Evolutionary conservation across 2,113 vertebrate species (phyloP), one percentile per base, ranked within the genome.

Genomic region (Vanacampus margaritifer): DNA sequence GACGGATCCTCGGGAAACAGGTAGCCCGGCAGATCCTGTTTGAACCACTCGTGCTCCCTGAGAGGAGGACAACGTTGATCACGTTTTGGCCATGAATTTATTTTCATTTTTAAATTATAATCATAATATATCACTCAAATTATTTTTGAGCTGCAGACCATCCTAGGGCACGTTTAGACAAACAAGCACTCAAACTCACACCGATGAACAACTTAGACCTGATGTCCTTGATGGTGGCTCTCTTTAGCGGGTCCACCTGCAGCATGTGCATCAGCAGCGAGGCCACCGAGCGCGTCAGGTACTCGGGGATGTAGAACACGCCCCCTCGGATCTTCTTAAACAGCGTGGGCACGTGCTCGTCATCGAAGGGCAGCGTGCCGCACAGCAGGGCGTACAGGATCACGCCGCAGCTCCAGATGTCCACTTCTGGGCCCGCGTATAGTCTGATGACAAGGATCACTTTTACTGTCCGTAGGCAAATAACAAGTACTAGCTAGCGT

Each of bases 261-360:
- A 99, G 84, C 97, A 99, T 99, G 74, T 96, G 92, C 94, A 95
- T 94, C 60, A 99, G 92, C 6, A 99, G 92, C 19, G 93, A 97
- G 71, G 96, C 96, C 32, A 98, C 92, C 0, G 95, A 94, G 37
- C 94, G 96, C 62, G 93, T 95, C 84, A 99, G 94, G 88, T 98
- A 95, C 63, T 98, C 97, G 0, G 97, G 97, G 83, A 99, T 98
- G 86, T 99, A 98, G 77, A 99, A 99, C n/a, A 99, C 96, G 0
- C 97, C 97, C 13, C 97, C 97, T 24, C 97, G 91, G 88, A 99
- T 99, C 92, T 99, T 99, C 90, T 98, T 98, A 83, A 99, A 99
- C 69, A 99, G 91, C 0, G 97, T 98, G 59, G 97, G 97, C 5
- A 99, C 97, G 0, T 99, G 96, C 23, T 98, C 97, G 0, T 99